phyloP scores from a whole-genome alignment of 2,888 invertebrate genomes.

The Rhagonycha fulva region DNA sequence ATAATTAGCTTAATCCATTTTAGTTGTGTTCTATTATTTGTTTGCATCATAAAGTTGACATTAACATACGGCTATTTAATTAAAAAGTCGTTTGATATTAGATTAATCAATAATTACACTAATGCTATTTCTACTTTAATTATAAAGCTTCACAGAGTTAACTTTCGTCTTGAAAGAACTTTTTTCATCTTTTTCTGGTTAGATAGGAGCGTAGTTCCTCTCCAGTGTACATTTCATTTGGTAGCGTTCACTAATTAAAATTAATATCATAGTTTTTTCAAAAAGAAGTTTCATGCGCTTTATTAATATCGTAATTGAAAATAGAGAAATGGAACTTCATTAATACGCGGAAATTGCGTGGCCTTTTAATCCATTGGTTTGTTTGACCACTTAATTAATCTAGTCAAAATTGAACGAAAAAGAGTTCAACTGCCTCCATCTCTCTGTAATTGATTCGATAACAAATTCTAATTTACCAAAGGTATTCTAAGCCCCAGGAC shows the following conservation, averaged over 20 bases:
- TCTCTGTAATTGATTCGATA: background rate
- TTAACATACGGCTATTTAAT: background rate
- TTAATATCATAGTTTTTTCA: background rate
- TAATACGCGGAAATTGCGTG: background rate
- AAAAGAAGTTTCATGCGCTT: background rate
- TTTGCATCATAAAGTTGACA: background rate
- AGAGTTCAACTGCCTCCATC: background rate
- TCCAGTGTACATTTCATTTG: background rate
- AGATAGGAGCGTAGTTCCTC: background rate
- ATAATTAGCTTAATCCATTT: background rate
- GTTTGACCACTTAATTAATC: background rate
- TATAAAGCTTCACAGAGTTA: constrained; percentile 7
- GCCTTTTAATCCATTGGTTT: background rate
- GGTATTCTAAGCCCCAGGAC: background rate
- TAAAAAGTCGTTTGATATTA: background rate
- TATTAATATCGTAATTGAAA: background rate
- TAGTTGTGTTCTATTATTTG: background rate
- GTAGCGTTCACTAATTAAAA: background rate
- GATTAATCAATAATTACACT: constrained; percentile 5
- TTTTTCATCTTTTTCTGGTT: background rate
- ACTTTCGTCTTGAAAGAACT: background rate
- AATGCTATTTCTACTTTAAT: constrained; percentile 8
- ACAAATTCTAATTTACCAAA: background rate
- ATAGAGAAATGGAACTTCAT: background rate
- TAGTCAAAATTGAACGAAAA: background rate